These are phyloP conservation scores for Sturmia bella DNA, from an alignment of 2,888 invertebrate species.

Conservation along the genomic window DNA sequence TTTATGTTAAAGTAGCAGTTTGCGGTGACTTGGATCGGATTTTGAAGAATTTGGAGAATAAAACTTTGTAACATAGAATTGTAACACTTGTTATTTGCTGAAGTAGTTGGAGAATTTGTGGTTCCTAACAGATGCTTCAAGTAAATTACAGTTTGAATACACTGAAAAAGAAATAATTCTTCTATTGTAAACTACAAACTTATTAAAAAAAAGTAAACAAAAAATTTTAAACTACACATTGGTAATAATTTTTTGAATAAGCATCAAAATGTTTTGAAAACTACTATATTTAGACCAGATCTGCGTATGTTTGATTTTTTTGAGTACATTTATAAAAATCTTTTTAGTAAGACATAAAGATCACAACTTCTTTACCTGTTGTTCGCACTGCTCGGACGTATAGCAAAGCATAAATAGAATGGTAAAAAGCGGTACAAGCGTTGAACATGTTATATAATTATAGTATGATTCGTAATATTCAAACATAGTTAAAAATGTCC, in stretches of 20 bases:
- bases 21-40: slow-evolving; percentile 73
- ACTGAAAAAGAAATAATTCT: slow-evolving; percentile 64
- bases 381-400: slow-evolving; percentile 74
- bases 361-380: slow-evolving; percentile 71
- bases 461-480: slow-evolving; percentile 69
- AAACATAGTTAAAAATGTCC: slow-evolving; percentile 72
- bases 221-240: too few species aligned
- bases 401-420: slow-evolving; percentile 72
- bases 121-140: slow-evolving; percentile 71
- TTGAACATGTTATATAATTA: slow-evolving; percentile 68
- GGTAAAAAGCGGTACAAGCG: slow-evolving; percentile 67
- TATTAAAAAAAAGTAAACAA: neutral
- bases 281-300: too few species aligned
- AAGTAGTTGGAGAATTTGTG: slow-evolving; percentile 22
- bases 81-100: slow-evolving; percentile 66
- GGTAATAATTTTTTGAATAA: too few species aligned
- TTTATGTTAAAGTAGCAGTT: slow-evolving; percentile 75
- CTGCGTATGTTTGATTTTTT: too few species aligned
- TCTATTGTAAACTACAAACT: too few species aligned
- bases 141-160: slow-evolving; percentile 69
- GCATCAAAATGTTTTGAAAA: too few species aligned
- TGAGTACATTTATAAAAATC: too few species aligned
- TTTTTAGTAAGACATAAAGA: too few species aligned
- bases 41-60: slow-evolving; percentile 75
- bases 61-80: slow-evolving; percentile 74